Conservation (phyloP, 1,140 invertebrate genomes). For the Drosophila quadrilineata region DNA sequence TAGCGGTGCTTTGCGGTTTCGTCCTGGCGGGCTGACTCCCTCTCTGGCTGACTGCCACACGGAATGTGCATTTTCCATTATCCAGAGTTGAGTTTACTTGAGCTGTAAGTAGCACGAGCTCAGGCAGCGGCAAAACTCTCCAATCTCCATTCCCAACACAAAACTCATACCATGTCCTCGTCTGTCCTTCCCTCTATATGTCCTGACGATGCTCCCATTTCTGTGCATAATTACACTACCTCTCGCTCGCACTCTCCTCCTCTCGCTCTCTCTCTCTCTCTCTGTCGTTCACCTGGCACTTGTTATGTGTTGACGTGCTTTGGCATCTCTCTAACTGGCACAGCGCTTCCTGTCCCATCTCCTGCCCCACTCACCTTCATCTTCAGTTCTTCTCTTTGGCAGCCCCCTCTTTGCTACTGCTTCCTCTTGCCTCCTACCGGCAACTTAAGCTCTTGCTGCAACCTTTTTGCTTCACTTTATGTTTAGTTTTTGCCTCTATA, state of each 20-base stretch:
- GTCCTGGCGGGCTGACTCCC: too few species aligned
- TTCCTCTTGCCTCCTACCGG: too few species aligned
- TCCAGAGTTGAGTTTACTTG: constrained; percentile 45
- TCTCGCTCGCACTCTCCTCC: not conserved
- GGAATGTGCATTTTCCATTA: constrained; percentile 71
- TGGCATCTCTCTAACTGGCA: constrained; percentile 67
- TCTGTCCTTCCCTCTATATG: constrained; percentile 1
- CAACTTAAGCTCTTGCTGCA: not conserved
- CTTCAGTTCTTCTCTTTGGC: not conserved
- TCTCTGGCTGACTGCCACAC: too few species aligned
- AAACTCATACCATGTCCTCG: not conserved
- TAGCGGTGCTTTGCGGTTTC: constrained; percentile 59
- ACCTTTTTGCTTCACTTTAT: not conserved
- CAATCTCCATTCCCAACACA: not conserved
- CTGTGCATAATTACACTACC: constrained; percentile 60
- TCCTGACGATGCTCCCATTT: constrained; percentile 54
- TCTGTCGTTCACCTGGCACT: not conserved
- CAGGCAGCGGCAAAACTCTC: too few species aligned
- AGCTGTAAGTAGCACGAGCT: constrained; percentile 52
- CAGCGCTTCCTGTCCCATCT: constrained; percentile 55
- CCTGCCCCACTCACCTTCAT: not conserved
- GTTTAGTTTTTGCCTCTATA: constrained; percentile 4
- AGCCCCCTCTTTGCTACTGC: not conserved
- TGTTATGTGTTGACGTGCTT: constrained; percentile 41
- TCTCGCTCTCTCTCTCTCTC: not conserved